phyloP scores from a whole-genome alignment of 1,140 invertebrate species.

The Anoplolepis gracilipes region DNA sequence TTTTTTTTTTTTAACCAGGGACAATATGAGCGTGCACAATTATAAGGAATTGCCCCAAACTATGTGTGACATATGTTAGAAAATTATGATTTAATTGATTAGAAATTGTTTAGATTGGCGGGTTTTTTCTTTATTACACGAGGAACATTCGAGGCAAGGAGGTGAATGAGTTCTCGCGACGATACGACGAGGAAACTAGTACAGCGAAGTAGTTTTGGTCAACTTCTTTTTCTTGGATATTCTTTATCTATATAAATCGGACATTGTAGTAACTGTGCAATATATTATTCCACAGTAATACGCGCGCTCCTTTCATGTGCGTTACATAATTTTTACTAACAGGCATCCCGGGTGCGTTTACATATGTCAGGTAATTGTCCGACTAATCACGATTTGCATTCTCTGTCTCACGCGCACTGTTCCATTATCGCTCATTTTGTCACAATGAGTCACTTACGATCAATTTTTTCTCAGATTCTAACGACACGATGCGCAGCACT shows the following conservation, averaged over 20 bases:
- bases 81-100: conserved; percentile 71
- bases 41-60: conserved; percentile 58
- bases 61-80: conserved; percentile 59
- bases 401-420: conserved; percentile 32
- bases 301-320: conserved; percentile 1
- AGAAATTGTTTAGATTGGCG: conserved; percentile 53
- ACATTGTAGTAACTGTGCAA: conserved; percentile 54
- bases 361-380: conserved; percentile 49
- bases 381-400: conserved; percentile 23
- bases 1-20: conserved; percentile 24
- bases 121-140: conserved; percentile 10
- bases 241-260: conserved; percentile 22
- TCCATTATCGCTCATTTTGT: conserved; percentile 33
- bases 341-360: conserved; percentile 46
- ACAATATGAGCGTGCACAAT: conserved; percentile 63
- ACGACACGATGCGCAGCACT: conserved; percentile 93
- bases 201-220: conserved; percentile 69
- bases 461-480: conserved; percentile 54
- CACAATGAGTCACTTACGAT: conserved; percentile 46
- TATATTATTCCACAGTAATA: conserved; percentile 28
- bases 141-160: conserved; percentile 23
- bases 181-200: conserved; percentile 51
- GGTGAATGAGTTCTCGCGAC: conserved; percentile 24
- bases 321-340: conserved; percentile 53
- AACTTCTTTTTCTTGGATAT: conserved; percentile 56